phyloP scores from a whole-genome alignment of 2,888 invertebrate species.

The Neelides folsomi region DNA sequence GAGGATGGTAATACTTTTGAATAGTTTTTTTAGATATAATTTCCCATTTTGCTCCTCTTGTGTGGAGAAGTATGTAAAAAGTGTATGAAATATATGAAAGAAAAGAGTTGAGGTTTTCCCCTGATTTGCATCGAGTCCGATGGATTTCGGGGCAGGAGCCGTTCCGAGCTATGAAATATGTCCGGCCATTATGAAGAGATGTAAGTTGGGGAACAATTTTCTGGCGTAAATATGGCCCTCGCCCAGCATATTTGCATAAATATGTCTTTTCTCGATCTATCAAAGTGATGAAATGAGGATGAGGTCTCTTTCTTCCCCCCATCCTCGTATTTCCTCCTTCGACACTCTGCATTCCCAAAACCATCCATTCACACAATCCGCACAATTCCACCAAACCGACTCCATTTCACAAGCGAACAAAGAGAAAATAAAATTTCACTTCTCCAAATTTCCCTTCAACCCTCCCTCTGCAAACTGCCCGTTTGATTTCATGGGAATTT shows the following conservation, averaged over 20 bases:
- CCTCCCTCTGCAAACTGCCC: too few species aligned
- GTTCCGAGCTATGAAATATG: slow-evolving; percentile 32
- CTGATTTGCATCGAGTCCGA: slow-evolving; percentile 32
- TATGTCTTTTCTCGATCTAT: slow-evolving; percentile 33
- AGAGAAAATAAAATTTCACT: too few species aligned
- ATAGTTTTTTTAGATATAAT: too few species aligned
- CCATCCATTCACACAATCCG: neutral
- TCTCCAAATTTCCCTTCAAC: too few species aligned
- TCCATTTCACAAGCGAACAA: too few species aligned
- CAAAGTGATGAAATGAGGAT: slow-evolving; percentile 30
- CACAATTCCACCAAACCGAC: too few species aligned
- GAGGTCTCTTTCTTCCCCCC: slow-evolving; percentile 20
- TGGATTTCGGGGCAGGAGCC: slow-evolving; percentile 27
- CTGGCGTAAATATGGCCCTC: slow-evolving; percentile 30
- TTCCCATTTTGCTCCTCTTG: too few species aligned
- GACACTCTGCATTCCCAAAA: neutral
- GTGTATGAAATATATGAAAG: neutral
- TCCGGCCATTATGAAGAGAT: slow-evolving; percentile 30
- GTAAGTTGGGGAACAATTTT: slow-evolving; percentile 31
- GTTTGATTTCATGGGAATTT: too few species aligned
- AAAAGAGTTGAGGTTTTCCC: slow-evolving; percentile 5
- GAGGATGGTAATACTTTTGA: too few species aligned
- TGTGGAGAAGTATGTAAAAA: too few species aligned
- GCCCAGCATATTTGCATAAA: slow-evolving; percentile 34
- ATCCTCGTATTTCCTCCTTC: slow-evolving; percentile 26